Evolutionary conservation across 2,888 invertebrate genomes (phyloP).

Genomic region (Dicyrtoma fusca): DNA sequence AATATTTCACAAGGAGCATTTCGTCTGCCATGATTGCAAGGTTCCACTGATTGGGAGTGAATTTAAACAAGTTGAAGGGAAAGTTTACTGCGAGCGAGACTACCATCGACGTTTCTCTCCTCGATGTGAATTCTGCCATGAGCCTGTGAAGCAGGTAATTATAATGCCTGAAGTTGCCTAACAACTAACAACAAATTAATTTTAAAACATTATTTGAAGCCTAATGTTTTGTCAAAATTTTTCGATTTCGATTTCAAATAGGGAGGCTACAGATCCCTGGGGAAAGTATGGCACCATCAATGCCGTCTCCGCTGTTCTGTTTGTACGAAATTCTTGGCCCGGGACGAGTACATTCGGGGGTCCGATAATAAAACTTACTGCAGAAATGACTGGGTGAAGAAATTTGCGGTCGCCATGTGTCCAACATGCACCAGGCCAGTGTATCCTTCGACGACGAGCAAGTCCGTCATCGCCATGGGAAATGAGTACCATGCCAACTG

Average conservation of each 20-base stretch:
- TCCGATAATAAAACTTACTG: constrained; percentile 32
- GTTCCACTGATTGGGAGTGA: constrained; percentile 16
- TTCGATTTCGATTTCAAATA: background rate
- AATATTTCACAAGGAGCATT: constrained; percentile 37
- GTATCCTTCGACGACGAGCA: constrained; percentile 21
- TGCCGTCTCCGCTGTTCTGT: constrained; percentile 29
- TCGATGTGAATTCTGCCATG: constrained; percentile 29
- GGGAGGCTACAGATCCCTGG: constrained; percentile 29
- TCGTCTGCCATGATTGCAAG: constrained; percentile 33
- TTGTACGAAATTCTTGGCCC: constrained; percentile 28
- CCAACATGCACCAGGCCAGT: constrained; percentile 32
- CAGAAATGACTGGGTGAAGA: constrained; percentile 33
- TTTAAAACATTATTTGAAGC: no score
- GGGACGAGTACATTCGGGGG: constrained; percentile 37
- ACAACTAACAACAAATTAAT: no score
- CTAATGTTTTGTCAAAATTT: background rate
- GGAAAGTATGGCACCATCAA: constrained; percentile 37
- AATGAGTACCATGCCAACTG: constrained; percentile 33
- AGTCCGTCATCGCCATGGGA: constrained; percentile 35
- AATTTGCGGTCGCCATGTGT: constrained; percentile 22
- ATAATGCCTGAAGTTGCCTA: no score
- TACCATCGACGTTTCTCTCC: constrained; percentile 30
- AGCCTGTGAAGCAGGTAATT: constrained; percentile 28
- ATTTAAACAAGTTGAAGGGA: constrained; percentile 33
- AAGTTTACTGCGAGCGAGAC: constrained; percentile 34